phyloP scores from a whole-genome alignment of 2,113 vertebrate genomes.

The Tautogolabrus adspersus region DNA sequence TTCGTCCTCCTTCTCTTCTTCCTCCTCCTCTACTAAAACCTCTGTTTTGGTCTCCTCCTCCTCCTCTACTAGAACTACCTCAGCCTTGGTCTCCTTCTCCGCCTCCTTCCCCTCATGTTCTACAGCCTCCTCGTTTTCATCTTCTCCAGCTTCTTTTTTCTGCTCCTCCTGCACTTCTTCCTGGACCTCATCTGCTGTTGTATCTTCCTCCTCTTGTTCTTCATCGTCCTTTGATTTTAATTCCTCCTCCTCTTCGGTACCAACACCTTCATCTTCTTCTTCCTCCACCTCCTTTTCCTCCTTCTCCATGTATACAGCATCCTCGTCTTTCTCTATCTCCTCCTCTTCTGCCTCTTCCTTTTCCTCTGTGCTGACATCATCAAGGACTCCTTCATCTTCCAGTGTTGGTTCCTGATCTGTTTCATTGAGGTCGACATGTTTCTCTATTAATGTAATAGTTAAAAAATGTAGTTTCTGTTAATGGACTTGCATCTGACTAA shows the following conservation, averaged over 20 bases:
- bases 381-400: conserved; percentile 19
- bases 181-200: background rate
- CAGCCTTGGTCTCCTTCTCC: background rate
- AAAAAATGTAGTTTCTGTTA: conserved; percentile 55
- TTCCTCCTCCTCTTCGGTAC: conserved; percentile 14
- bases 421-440: conserved; percentile 47
- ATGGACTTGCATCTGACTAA: conserved; percentile 15
- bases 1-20: background rate
- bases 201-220: conserved; percentile 6
- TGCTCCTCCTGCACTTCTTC: background rate
- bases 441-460: conserved; percentile 63
- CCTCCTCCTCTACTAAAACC: background rate
- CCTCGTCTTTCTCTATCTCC: background rate
- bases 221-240: conserved; percentile 11
- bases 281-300: conserved; percentile 4
- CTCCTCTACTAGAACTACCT: background rate
- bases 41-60: conserved; percentile 1
- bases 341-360: conserved; percentile 19
- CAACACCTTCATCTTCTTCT: background rate
- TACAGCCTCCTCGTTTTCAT: background rate
- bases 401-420: conserved; percentile 30
- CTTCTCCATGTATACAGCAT: background rate
- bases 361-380: conserved; percentile 6
- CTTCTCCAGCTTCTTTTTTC: background rate
- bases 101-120: background rate